Conservation (phyloP, 2,888 invertebrate species). For the Diabrotica balteata region DNA sequence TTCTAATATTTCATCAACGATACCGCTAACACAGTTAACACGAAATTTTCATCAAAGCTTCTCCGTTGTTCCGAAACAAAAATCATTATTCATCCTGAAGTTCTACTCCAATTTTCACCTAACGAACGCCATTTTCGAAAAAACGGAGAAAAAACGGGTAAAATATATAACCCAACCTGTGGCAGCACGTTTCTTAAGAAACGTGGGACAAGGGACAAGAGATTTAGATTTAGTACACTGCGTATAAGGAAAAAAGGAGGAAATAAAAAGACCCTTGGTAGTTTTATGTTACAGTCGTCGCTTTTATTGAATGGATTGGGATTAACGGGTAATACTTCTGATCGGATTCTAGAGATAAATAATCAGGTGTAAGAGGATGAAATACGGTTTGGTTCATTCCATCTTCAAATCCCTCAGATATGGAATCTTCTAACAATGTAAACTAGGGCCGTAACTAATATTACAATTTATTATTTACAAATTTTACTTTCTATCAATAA, state of each 20-base stretch:
- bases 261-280: background rate
- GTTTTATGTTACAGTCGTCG: conserved; percentile 11
- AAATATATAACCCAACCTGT: conserved; percentile 11
- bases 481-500: too few species aligned
- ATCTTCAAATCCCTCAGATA: too few species aligned
- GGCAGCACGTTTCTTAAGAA: conserved; percentile 4
- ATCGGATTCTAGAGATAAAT: background rate
- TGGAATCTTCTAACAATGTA: too few species aligned
- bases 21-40: conserved; percentile 5
- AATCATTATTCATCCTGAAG: conserved; percentile 13
- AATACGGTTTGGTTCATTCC: too few species aligned
- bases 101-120: conserved; percentile 10
- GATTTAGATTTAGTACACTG: conserved; percentile 7
- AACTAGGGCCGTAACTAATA: too few species aligned
- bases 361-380: background rate
- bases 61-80: conserved; percentile 7
- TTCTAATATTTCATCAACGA: conserved; percentile 9
- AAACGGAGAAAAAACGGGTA: background rate
- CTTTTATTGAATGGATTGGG: conserved; percentile 13
- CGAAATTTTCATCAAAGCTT: background rate
- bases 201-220: conserved; percentile 6
- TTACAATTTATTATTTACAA: too few species aligned
- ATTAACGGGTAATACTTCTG: background rate
- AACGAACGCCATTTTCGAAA: background rate
- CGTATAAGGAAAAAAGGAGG: conserved; percentile 1